Percentiles rank a stretch among this genome's conserved stretches.
Evolutionary conservation across 2,113 vertebrate species (phyloP).

Genomic region (Leucopsar rothschildi): DNA sequence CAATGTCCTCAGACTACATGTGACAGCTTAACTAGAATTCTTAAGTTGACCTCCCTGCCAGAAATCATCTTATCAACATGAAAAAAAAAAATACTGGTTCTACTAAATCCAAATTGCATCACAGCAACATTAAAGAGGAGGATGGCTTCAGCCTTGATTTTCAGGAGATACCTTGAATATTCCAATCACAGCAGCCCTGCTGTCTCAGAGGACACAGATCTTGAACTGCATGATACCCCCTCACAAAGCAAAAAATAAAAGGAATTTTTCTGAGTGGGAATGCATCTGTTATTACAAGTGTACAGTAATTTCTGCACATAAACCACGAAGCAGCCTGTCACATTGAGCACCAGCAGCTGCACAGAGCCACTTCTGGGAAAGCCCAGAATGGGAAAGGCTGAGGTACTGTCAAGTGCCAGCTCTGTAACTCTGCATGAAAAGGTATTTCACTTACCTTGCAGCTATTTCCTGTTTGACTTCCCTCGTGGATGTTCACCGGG

Average conservation of each 20-base stretch:
- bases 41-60: neutral
- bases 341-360: neutral
- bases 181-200: neutral
- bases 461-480: neutral
- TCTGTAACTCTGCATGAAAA: neutral
- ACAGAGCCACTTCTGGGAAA: neutral
- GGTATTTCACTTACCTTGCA: fast-evolving
- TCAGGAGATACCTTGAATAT: neutral
- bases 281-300: neutral
- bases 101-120: neutral
- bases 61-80: fast-evolving
- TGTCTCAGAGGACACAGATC: neutral
- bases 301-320: neutral
- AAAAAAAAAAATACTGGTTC: neutral
- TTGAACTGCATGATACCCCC: neutral
- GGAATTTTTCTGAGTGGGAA: neutral
- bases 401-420: neutral
- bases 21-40: neutral
- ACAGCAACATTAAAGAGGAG: neutral
- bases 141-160: neutral
- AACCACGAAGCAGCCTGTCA: fast-evolving
- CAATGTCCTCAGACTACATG: neutral
- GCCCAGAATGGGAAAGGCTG: neutral
- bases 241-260: neutral
- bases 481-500: neutral